Conservation (phyloP, 1,140 invertebrate species). For the Drosophila teissieri region DNA sequence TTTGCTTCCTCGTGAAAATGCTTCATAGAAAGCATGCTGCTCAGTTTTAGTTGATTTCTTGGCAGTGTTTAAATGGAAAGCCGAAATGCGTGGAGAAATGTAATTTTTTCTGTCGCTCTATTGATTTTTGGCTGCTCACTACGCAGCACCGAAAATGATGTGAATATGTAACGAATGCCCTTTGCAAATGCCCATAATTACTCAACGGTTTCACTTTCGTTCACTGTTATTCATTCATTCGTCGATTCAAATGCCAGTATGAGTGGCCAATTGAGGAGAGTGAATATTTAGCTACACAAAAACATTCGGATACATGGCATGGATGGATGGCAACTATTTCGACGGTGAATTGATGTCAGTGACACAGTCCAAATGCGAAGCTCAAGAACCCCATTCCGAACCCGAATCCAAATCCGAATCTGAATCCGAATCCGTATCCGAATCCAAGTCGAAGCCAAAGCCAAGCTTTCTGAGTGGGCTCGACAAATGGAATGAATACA, state of each 20-base stretch:
- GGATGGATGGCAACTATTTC: conserved; percentile 27
- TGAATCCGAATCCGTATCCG: conserved; percentile 7
- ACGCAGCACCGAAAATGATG: not conserved
- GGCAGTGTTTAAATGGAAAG: not conserved
- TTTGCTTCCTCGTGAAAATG: conserved; percentile 24
- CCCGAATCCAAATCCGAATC: not conserved
- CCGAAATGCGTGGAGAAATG: not conserved
- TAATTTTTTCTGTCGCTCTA: not conserved
- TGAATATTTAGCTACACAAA: conserved; percentile 10
- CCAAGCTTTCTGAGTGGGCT: conserved; percentile 61
- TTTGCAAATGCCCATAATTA: conserved; percentile 12
- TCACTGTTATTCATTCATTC: conserved; percentile 4
- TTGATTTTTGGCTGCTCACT: not conserved
- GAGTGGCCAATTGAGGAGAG: conserved; percentile 16
- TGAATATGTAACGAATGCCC: not conserved
- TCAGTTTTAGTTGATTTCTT: not conserved
- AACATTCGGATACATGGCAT: not conserved
- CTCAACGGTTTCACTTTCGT: conserved; percentile 30
- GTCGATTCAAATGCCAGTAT: not conserved
- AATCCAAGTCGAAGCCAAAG: conserved; percentile 21
- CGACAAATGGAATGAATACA: conserved; percentile 21
- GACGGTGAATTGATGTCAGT: conserved; percentile 71
- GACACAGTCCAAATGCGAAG: conserved; percentile 55
- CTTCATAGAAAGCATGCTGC: not conserved
- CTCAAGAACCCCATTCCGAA: conserved; percentile 5